Conservation (phyloP, 2,888 invertebrate species). For the Folsomia manolachei region DNA sequence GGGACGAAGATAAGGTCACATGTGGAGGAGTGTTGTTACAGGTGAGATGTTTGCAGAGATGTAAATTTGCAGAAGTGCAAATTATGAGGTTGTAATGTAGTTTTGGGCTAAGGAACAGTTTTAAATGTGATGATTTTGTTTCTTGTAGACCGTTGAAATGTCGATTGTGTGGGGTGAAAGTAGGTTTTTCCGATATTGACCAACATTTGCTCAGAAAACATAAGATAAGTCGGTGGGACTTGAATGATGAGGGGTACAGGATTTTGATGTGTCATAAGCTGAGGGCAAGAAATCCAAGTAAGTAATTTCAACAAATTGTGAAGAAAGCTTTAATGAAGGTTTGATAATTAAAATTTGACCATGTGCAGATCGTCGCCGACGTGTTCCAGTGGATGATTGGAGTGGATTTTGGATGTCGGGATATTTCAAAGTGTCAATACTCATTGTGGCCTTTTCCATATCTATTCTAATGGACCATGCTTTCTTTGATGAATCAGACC, state of each 20-base stretch:
- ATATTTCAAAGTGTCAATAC: too few species aligned
- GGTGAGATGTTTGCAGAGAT: conserved; percentile 25
- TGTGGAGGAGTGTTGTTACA: conserved; percentile 33
- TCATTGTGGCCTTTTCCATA: too few species aligned
- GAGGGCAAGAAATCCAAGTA: conserved; percentile 18
- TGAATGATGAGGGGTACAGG: conserved; percentile 42
- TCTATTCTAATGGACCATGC: too few species aligned
- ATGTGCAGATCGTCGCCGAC: too few species aligned
- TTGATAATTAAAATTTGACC: too few species aligned
- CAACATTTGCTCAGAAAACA: conserved; percentile 32
- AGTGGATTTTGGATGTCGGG: too few species aligned
- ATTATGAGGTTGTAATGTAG: too few species aligned
- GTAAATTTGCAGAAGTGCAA: too few species aligned
- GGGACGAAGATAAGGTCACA: conserved; percentile 35
- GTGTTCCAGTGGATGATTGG: too few species aligned
- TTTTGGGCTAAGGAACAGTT: too few species aligned
- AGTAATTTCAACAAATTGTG: not conserved
- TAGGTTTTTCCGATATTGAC: conserved; percentile 39
- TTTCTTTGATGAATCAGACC: too few species aligned
- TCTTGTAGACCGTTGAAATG: conserved; percentile 42
- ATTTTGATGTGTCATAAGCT: conserved; percentile 34
- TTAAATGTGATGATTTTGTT: conserved; percentile 4
- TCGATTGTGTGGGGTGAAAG: conserved; percentile 25
- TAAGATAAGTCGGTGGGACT: conserved; percentile 36
- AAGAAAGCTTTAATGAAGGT: not conserved